Percentiles rank a stretch among this genome's conserved stretches.
phyloP scores from a whole-genome alignment of 2,888 invertebrate genomes.

The Anthoptus insignis region DNA sequence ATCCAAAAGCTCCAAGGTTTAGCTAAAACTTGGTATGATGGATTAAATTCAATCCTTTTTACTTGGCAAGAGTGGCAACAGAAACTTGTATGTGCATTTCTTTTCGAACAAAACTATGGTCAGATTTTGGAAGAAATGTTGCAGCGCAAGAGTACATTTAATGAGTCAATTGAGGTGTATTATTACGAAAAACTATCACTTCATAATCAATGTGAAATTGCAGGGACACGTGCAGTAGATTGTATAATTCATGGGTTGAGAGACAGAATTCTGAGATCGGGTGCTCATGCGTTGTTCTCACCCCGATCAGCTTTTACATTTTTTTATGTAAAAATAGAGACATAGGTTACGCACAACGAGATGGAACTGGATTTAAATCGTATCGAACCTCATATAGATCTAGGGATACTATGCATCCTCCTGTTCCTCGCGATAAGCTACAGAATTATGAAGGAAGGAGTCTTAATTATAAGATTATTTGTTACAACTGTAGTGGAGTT shows the following conservation, averaged over 20 bases:
- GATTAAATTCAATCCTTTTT: conserved; percentile 41
- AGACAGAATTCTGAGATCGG: conserved; percentile 33
- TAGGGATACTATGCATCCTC: too few species aligned
- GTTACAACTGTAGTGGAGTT: too few species aligned
- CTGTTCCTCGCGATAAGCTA: too few species aligned
- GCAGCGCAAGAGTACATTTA: conserved; percentile 32
- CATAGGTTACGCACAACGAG: background rate
- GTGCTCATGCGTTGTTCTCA: background rate
- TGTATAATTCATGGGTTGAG: conserved; percentile 43
- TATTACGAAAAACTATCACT: conserved; percentile 36
- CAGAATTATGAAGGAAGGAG: too few species aligned
- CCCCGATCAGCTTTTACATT: conserved; percentile 7
- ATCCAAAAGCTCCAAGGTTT: conserved; percentile 48
- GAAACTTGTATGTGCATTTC: conserved; percentile 39
- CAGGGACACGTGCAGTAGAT: conserved; percentile 32
- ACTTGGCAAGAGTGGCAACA: conserved; percentile 42
- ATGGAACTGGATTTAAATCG: background rate
- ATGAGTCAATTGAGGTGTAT: conserved; percentile 45
- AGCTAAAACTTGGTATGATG: conserved; percentile 48
- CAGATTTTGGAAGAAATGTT: conserved; percentile 39
- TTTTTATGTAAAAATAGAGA: conserved; percentile 7
- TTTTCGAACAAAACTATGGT: conserved; percentile 40
- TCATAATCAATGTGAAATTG: conserved; percentile 6
- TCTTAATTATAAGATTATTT: too few species aligned
- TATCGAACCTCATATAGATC: too few species aligned